Base-by-base conservation (phyloP, 2,797 vertebrate genomes). In the Oceanodroma leucorhoa region DNA sequence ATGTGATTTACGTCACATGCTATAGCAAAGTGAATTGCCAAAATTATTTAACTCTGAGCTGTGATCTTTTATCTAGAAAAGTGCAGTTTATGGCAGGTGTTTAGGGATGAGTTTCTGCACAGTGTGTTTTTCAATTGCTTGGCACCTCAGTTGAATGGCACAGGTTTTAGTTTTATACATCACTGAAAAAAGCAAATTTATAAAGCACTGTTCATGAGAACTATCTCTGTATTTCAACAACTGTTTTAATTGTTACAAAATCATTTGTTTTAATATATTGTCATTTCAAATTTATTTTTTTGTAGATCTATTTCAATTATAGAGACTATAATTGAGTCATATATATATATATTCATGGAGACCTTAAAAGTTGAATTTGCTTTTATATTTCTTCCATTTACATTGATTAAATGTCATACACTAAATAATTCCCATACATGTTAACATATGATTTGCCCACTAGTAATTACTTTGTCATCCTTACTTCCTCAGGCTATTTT, bases 401-500 rank as follows among this genome's bases (percentile, higher is more conserved):
- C 53, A 87, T 78, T 95, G 96, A 95, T 97, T 96, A 94, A 97
- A 95, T 94, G 83, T 95, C 94, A 87, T 87, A 93, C 60, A 58
- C 67, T 87, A 97, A 96, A 97, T 96, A 96, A 96, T 92, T 95
- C 77, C 81, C 83, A 77, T 87, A 90, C 73, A 50, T 79, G 82
- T 96, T 96, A 97, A 96, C 93, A 90, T 94, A 96, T 93, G 91
- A 97, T 97, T 96, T 97, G 91, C 91, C 61, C 92, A 84, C 32
- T 93, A 69, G 60, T 97, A 94, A 96, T 98, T 96, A 96, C 89
- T 97, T 97, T 96, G 96, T 97, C 95, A 97, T 92, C 91, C 95
- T 97, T 97, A 95, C 93, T 98, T 98, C 94, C 96, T 96, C 96
- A 94, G 96, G 89, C 93, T 97, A 93, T 97, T 98, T 98, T 96